Evolutionary conservation across 1,140 invertebrate species (phyloP).

Genomic region (Micrasema longulum): DNA sequence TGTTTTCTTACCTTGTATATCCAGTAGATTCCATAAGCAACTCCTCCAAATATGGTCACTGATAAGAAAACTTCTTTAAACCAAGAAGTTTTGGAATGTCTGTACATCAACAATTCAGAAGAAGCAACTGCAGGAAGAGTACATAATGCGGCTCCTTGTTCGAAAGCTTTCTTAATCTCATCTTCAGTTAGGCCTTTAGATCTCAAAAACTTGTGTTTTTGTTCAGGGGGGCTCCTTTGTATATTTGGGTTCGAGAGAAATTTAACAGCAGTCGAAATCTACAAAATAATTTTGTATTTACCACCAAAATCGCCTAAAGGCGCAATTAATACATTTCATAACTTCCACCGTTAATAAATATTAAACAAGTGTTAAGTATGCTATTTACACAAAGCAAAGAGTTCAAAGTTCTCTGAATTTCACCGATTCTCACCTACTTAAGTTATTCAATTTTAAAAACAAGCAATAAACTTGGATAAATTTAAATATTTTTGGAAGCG

Average conservation of each 20-base stretch:
- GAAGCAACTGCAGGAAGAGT: conserved; percentile 58
- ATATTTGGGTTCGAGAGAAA: conserved; percentile 89
- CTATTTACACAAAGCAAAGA: conserved; percentile 11
- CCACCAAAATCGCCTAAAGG: neutral
- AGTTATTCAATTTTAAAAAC: neutral
- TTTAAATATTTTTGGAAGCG: conserved; percentile 5
- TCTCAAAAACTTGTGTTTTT: conserved; percentile 84
- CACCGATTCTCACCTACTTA: neutral
- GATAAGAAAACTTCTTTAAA: conserved; percentile 77
- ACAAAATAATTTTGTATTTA: conserved; percentile 50
- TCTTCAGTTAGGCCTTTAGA: conserved; percentile 84
- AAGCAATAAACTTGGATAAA: neutral
- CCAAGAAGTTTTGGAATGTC: conserved; percentile 66
- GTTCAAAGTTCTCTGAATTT: conserved; percentile 12
- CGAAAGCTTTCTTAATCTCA: conserved; percentile 81
- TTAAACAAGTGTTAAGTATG: neutral
- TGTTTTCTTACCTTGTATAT: conserved; percentile 75
- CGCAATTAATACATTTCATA: neutral
- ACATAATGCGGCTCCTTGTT: conserved; percentile 63
- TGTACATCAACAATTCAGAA: conserved; percentile 63
- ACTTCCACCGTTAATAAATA: neutral
- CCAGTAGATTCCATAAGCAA: conserved; percentile 77
- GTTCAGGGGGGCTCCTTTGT: conserved; percentile 75
- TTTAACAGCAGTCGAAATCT: conserved; percentile 87
- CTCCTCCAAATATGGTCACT: conserved; percentile 76